Evolutionary conservation across 2,113 vertebrate species (phyloP).

Genomic region (Cyanoderma ruficeps): DNA sequence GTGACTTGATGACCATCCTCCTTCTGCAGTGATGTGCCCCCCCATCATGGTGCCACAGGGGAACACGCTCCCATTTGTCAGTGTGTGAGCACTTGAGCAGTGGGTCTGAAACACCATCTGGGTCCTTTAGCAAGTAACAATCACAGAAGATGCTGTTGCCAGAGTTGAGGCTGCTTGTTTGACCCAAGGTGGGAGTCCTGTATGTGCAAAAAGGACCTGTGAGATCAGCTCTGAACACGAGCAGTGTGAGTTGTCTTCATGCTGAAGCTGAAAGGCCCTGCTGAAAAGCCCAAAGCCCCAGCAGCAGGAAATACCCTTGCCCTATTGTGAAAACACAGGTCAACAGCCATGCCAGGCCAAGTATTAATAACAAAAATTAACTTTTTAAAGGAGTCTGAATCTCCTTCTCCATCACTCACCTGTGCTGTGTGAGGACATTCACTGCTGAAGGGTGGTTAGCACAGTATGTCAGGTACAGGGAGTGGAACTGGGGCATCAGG

Average conservation of each 20-base stretch:
- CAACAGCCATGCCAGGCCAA: background rate
- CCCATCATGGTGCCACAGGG: background rate
- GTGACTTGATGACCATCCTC: background rate
- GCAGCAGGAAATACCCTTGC: background rate
- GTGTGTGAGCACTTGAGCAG: background rate
- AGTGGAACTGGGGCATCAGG: slow-evolving; percentile 90
- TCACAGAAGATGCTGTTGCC: background rate
- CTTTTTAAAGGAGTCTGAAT: background rate
- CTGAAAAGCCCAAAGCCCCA: background rate
- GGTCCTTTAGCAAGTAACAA: background rate
- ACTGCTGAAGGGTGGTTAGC: slow-evolving; percentile 93
- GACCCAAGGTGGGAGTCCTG: background rate
- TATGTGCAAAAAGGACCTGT: background rate
- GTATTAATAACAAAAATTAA: background rate
- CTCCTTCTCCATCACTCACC: slow-evolving; percentile 73
- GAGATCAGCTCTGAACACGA: background rate
- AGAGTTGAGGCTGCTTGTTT: background rate
- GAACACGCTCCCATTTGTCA: background rate
- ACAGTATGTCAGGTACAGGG: slow-evolving; percentile 91
- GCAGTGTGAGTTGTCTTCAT: background rate
- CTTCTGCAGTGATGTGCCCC: rapidly evolving
- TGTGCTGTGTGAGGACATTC: slow-evolving; percentile 91
- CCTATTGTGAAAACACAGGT: background rate
- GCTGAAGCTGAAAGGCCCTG: background rate
- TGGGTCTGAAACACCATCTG: background rate